Base-by-base conservation (phyloP, 2,797 vertebrate genomes). In the Argyrosomus regius region DNA sequence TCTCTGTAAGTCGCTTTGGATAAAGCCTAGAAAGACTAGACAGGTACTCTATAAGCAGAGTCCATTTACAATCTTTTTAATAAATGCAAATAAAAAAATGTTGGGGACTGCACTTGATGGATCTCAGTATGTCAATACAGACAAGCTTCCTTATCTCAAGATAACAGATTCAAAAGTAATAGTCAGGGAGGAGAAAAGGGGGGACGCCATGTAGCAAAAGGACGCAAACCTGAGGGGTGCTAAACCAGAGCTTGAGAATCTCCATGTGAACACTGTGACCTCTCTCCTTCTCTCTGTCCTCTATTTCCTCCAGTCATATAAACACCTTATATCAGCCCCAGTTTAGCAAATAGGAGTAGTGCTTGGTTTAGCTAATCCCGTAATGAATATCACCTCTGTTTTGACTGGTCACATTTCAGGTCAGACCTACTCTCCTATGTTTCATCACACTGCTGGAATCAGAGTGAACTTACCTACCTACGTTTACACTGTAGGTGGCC, bases 281-380 rank as follows among this genome's bases (percentile, higher is more conserved):
- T 24, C 61, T 73, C 46, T 66, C 5, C 28, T 43, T 31, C 56
- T 52, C 35, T 49, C 26, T 62, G 45, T 75, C 67, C 72, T 60
- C 68, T 28, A 58, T 71, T 87, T 80, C 59, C 76, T 70, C 56
- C 76, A 41, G 13, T 65, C 75, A 41, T 12, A 72, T 49, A 85
- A 79, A 81, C 78, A 79, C 59, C 35, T 60, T 73, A 45, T 49
- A 61, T 77, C 31, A 72, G 77, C 49, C 35, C 49, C 70, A 81
- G 75, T 67, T 78, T 78, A 52, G 70, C 70, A 77, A 81, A 90
- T 73, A 87, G 72, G 76, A 61, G 80, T 63, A 11, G 16, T 64
- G 82, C 72, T 81, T 81, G 75, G 48, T 77, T 87, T 78, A 67
- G 75, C 58, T 76, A 62, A 83, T 72, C 81, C 72, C 66, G 81